phyloP scores from a whole-genome alignment of 2,113 vertebrate genomes.

The Ailuropoda melanoleuca region DNA sequence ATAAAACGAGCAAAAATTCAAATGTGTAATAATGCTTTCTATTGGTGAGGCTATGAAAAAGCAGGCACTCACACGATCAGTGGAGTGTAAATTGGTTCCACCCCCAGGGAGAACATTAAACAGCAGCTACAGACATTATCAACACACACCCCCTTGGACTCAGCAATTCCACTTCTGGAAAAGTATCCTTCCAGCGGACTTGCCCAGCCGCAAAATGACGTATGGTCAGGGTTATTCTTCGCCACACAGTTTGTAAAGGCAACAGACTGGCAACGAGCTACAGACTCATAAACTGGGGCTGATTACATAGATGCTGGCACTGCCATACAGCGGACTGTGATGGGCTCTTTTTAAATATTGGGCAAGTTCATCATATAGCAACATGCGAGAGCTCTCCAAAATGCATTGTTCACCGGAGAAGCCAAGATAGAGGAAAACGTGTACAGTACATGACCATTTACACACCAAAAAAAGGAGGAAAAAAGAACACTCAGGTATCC shows the following conservation, averaged over 20 bases:
- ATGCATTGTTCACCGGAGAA: neutral
- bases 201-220: neutral
- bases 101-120: neutral
- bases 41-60: neutral
- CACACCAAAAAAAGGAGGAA: neutral
- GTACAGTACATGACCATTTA: neutral
- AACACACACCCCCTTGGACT: neutral
- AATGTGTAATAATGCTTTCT: neutral
- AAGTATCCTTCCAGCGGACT: fast-evolving
- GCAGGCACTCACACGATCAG: fast-evolving
- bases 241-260: neutral
- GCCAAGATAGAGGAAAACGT: neutral
- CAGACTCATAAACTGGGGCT: neutral
- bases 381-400: neutral
- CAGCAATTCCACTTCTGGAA: neutral
- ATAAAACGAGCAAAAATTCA: neutral
- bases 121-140: neutral
- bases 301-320: neutral
- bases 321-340: neutral
- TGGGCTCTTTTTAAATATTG: neutral
- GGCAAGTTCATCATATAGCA: neutral
- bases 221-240: neutral
- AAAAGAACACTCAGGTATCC: neutral
- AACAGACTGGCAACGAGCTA: neutral
- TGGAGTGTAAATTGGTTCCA: fast-evolving